Base-by-base conservation (phyloP, 2,888 invertebrate genomes). In the Nysson spinosus region DNA sequence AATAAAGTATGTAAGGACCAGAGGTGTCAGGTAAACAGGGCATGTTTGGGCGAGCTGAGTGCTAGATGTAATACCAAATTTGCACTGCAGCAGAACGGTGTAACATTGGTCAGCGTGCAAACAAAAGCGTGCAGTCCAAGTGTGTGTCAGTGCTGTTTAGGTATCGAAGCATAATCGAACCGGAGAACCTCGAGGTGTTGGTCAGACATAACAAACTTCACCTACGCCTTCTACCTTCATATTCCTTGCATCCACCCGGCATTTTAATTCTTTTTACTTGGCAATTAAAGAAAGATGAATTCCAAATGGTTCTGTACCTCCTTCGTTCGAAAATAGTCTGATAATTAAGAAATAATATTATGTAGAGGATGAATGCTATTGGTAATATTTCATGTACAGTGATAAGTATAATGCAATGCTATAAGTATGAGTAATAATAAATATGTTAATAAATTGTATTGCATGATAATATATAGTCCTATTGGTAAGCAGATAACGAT, bases 161-260 rank as follows among this genome's bases (percentile, higher is more conserved):
- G 71, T 69, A 75, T 74, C 69, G 66, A 64, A 47, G 69, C 68
- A 70, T 73, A 77, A 79, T 78, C 73, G 78, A 82, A 80, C 76
- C 72, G 77, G 81, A 80, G 82, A 82, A 79, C 78, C 70, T 64
- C 65, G 46, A 55, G 55, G 64, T 17, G 63, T 52, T 66, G 46
- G 58, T 68, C 69, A 83, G 84, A 83, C 84, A 82, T 76, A 84
- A 83, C 84, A 84, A n/a, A 81, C 66, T 56, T 55, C 44, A 52
- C 52, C 60, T 52, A 55, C 66, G 34, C 19, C 43, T 51, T 50
- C 44, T 37, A 16, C 28, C 12, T 26, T 6, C 1, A 19, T 12
- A 19, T 7, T 17, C 4, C 2, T 30, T 4, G 3, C 32, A 3
- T 4, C 14, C 14, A 14, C 11, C 14, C 14, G 11, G 4, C 32